A percentile compares a stretch with the other conserved stretches of the same genome.
These are phyloP conservation scores for Leptocoma aspasia DNA, from an alignment of 2,113 vertebrate genomes.

Conservation along the genomic window DNA sequence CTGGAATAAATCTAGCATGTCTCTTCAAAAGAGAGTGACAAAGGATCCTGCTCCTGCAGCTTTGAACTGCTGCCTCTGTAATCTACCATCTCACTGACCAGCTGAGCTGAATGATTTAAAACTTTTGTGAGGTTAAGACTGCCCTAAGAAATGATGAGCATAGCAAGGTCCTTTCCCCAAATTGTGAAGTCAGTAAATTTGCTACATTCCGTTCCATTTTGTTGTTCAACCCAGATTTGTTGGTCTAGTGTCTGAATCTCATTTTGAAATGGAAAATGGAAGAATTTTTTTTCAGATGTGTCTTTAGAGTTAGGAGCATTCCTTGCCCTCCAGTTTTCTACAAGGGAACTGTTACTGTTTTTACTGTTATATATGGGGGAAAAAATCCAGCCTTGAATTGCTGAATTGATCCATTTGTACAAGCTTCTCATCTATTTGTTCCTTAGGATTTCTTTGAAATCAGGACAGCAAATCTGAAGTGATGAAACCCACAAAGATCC, in stretches of 20 bases:
- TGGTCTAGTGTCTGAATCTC: not conserved
- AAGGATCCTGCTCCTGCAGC: not conserved
- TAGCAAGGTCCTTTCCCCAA: not conserved
- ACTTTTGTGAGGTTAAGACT: not conserved
- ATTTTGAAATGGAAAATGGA: not conserved
- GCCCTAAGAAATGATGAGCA: not conserved
- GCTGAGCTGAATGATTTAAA: not conserved
- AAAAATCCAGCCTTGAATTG: not conserved
- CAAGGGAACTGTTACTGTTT: not conserved
- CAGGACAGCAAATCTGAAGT: not conserved
- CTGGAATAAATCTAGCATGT: not conserved
- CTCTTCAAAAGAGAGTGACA: not conserved
- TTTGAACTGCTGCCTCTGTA: conserved; percentile 18
- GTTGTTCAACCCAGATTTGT: not conserved
- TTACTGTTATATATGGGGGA: not conserved
- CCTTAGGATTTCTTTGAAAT: not conserved
- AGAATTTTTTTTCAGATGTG: not conserved
- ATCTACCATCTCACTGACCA: not conserved
- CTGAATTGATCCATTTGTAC: not conserved
- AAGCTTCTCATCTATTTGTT: not conserved
- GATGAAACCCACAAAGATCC: not conserved
- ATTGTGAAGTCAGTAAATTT: not conserved
- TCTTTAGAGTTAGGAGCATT: not conserved
- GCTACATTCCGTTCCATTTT: not conserved
- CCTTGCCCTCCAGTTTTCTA: not conserved